Conservation (phyloP, 2,113 vertebrate species). For the Forbesichthys papilliferus region DNA sequence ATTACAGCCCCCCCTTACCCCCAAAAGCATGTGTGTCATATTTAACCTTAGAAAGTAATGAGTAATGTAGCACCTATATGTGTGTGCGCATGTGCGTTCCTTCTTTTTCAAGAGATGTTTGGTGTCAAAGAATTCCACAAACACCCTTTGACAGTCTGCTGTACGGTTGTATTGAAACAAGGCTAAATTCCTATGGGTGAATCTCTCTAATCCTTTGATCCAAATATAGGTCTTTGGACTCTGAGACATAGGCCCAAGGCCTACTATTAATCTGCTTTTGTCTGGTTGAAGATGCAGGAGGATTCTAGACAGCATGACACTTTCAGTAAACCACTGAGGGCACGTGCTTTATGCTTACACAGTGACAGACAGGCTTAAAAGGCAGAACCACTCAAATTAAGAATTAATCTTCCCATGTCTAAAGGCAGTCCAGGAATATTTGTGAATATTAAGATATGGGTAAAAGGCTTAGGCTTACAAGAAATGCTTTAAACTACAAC, state of each 20-base stretch:
- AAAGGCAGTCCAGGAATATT: constrained; percentile 7
- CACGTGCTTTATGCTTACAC: constrained; percentile 27
- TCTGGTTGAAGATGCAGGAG: constrained; percentile 51
- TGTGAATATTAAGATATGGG: not conserved
- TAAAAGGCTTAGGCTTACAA: too few species aligned
- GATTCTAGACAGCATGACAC: constrained; percentile 54
- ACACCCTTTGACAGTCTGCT: constrained; percentile 68
- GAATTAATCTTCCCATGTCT: constrained; percentile 13
- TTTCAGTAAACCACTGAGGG: constrained; percentile 41
- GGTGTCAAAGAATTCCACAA: constrained; percentile 65
- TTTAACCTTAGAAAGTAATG: not conserved
- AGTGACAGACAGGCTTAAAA: constrained; percentile 31
- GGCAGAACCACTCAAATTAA: constrained; percentile 29
- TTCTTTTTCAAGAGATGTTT: constrained; percentile 52
- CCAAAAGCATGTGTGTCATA: not conserved
- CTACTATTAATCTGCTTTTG: constrained; percentile 69
- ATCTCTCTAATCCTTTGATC: constrained; percentile 75
- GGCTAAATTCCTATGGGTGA: constrained; percentile 60
- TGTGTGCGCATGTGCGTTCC: not conserved
- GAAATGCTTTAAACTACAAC: not conserved
- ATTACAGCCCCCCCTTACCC: too few species aligned
- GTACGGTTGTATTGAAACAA: constrained; percentile 71
- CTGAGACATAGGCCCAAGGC: constrained; percentile 45
- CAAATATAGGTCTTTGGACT: constrained; percentile 69
- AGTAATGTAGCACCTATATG: not conserved